These are phyloP conservation scores for Tursiops truncatus DNA, from an alignment of 2,113 vertebrate species.

Conservation along the genomic window DNA sequence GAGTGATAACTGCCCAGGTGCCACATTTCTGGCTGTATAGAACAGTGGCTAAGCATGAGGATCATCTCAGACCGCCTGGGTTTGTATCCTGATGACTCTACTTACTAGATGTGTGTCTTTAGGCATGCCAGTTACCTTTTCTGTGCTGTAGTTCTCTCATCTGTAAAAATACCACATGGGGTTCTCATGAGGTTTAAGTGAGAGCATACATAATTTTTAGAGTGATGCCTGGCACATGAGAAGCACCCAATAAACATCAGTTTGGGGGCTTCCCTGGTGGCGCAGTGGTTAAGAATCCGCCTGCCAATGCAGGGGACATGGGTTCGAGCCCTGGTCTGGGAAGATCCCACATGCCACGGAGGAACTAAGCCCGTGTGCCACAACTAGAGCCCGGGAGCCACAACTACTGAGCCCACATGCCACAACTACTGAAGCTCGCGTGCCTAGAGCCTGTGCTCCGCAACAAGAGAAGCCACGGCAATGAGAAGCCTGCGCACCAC, in stretches of 20 bases:
- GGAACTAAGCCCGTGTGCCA: no score
- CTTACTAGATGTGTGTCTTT: neutral
- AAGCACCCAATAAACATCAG: neutral
- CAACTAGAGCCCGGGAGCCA: no score
- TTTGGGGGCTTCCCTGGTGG: neutral
- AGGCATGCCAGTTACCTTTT: neutral
- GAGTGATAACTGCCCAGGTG: neutral
- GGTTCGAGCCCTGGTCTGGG: no score
- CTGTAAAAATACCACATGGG: neutral
- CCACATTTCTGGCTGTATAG: neutral
- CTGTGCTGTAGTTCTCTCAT: neutral
- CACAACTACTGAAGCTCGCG: no score
- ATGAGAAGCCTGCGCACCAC: no score
- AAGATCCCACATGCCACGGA: no score
- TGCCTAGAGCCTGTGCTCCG: no score
- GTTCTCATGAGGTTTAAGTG: neutral
- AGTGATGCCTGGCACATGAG: neutral
- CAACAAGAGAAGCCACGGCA: no score
- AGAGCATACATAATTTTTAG: neutral
- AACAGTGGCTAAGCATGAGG: neutral
- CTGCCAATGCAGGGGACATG: no score
- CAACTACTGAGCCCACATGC: no score
- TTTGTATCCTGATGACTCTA: neutral
- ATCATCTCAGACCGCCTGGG: neutral
- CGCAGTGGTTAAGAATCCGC: no score